Percentiles rank a stretch among this genome's conserved stretches.
phyloP scores from a whole-genome alignment of 2,888 invertebrate genomes.

The Ectobius pallidus region DNA sequence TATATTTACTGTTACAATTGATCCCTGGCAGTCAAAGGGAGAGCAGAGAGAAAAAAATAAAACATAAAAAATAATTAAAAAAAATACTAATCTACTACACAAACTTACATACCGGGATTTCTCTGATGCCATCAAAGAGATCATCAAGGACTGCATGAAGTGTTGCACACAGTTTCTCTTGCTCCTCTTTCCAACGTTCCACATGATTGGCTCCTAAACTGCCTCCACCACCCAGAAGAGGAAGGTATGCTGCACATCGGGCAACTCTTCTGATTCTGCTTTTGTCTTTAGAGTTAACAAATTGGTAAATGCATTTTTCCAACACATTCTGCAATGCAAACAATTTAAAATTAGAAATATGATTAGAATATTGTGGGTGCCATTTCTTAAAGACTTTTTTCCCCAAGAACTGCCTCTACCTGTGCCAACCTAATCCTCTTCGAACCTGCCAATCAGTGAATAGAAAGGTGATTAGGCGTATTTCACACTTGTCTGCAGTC shows the following conservation, averaged over 20 bases:
- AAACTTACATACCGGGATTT: constrained; percentile 4
- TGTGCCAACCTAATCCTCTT: too few species aligned
- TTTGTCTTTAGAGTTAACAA: constrained; percentile 13
- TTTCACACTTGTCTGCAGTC: too few species aligned
- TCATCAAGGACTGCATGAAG: constrained; percentile 36
- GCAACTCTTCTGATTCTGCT: constrained; percentile 20
- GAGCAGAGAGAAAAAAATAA: too few species aligned
- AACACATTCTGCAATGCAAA: constrained; percentile 27
- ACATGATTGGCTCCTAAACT: constrained; percentile 28
- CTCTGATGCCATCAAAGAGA: constrained; percentile 26
- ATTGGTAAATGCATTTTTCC: constrained; percentile 31
- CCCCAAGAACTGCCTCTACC: too few species aligned
- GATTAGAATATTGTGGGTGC: too few species aligned
- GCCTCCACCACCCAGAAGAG: constrained; percentile 39
- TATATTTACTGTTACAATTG: too few species aligned
- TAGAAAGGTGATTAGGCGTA: too few species aligned
- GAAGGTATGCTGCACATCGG: constrained; percentile 35
- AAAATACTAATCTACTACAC: too few species aligned
- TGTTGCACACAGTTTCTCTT: constrained; percentile 24
- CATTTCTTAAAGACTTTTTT: too few species aligned
- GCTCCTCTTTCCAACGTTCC: constrained; percentile 33
- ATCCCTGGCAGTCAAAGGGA: too few species aligned
- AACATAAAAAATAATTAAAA: too few species aligned
- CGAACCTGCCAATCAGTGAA: too few species aligned
- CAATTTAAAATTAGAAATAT: neutral